Conservation (phyloP, 2,888 invertebrate genomes). For the Bellardia bayeri region DNA sequence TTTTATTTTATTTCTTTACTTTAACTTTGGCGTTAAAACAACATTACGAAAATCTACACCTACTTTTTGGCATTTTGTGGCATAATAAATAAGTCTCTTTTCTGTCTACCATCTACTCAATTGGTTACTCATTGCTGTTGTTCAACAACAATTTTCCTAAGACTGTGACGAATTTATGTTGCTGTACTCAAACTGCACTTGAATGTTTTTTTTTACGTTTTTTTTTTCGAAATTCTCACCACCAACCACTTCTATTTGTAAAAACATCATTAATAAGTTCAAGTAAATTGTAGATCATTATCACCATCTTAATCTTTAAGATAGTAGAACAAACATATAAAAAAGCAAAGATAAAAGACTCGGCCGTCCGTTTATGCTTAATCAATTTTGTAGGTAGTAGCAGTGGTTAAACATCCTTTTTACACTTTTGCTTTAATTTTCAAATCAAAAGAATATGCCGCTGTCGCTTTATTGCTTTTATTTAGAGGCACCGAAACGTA, state of each 20-base stretch:
- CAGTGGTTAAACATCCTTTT: constrained; percentile 71
- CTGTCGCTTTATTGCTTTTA: constrained; percentile 9
- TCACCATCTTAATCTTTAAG: constrained; percentile 26
- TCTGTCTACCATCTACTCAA: constrained; percentile 2
- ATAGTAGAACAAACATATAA: not conserved
- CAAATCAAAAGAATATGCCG: constrained; percentile 55
- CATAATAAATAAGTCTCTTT: not conserved
- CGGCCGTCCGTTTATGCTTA: constrained; percentile 59
- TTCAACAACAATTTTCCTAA: constrained; percentile 13
- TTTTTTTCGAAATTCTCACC: constrained; percentile 36
- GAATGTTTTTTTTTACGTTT: constrained; percentile 3
- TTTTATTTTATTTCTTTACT: not conserved
- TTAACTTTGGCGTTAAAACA: constrained; percentile 42
- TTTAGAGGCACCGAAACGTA: not conserved
- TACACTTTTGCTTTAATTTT: constrained; percentile 56
- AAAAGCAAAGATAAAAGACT: constrained; percentile 51
- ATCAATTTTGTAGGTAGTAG: constrained; percentile 70
- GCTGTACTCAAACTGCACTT: constrained; percentile 34
- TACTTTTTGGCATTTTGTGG: constrained; percentile 30
- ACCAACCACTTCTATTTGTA: constrained; percentile 16
- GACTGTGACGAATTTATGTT: constrained; percentile 60
- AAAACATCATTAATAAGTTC: constrained; percentile 50
- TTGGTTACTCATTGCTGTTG: constrained; percentile 64
- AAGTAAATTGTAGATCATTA: constrained; percentile 50
- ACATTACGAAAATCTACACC: constrained; percentile 40